Percentiles rank a stretch among this genome's conserved stretches.
phyloP scores from a whole-genome alignment of 2,888 invertebrate species.

The Leptinotarsa juncta region DNA sequence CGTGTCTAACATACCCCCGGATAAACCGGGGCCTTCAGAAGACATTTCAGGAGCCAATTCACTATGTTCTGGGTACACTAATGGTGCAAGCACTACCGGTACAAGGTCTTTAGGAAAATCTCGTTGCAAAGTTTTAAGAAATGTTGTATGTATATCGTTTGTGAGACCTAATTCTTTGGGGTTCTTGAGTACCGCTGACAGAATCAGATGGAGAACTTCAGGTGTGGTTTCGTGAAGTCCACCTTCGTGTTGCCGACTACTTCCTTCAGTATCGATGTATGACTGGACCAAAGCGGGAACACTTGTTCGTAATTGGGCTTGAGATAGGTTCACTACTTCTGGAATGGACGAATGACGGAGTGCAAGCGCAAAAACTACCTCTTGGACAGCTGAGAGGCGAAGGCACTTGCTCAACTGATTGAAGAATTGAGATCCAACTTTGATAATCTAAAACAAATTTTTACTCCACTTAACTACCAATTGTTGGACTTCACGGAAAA shows the following conservation, averaged over 20 bases:
- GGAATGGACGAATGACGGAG: constrained; percentile 83
- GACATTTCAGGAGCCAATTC: constrained; percentile 75
- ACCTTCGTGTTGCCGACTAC: constrained; percentile 76
- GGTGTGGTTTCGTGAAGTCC: constrained; percentile 92
- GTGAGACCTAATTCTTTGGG: constrained; percentile 76
- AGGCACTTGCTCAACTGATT: constrained; percentile 87
- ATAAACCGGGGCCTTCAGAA: constrained; percentile 71
- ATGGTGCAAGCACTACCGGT: constrained; percentile 89
- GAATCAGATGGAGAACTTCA: constrained; percentile 87
- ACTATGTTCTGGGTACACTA: constrained; percentile 84
- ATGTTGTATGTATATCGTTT: constrained; percentile 81
- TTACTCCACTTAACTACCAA: constrained; percentile 14
- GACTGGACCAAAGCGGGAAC: constrained; percentile 87
- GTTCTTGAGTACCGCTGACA: constrained; percentile 73
- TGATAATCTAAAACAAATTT: constrained; percentile 74
- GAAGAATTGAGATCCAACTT: constrained; percentile 83
- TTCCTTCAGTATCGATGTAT: constrained; percentile 84
- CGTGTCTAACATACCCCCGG: constrained; percentile 73
- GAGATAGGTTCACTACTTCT: constrained; percentile 80
- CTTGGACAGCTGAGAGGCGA: constrained; percentile 88
- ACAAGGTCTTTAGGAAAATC: constrained; percentile 91
- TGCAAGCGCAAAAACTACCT: constrained; percentile 90
- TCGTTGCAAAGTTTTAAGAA: constrained; percentile 82
- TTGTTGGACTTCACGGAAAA: background rate
- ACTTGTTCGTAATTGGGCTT: constrained; percentile 83